phyloP scores from a whole-genome alignment of 2,113 vertebrate species.

The Crocuta crocuta region DNA sequence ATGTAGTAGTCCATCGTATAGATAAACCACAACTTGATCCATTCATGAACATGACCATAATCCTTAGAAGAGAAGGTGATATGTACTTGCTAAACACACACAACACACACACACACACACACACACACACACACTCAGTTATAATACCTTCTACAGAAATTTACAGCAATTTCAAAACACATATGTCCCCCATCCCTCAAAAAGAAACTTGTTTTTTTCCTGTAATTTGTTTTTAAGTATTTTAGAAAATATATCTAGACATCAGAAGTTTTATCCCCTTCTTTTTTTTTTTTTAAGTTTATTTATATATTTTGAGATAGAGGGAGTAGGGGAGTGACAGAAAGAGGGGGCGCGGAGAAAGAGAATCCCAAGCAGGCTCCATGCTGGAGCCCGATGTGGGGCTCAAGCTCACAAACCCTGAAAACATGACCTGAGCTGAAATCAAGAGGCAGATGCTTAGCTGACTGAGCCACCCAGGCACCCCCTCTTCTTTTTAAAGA shows the following conservation, averaged over 20 bases:
- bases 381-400: too few relatives aligned
- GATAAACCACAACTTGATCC: too few relatives aligned
- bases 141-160: not conserved
- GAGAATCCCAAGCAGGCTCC: too few relatives aligned
- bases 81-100: not conserved
- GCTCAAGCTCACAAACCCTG: too few relatives aligned
- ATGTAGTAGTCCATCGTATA: too few relatives aligned
- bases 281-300: not conserved
- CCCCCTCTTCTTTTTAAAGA: not conserved
- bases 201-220: not conserved
- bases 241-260: not conserved
- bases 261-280: not conserved
- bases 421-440: too few relatives aligned
- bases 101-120: rapidly evolving
- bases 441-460: too few relatives aligned
- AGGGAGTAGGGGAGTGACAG: too few relatives aligned
- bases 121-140: not conserved
- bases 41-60: not conserved
- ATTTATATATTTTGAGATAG: too few relatives aligned
- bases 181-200: not conserved
- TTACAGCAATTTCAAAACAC: not conserved
- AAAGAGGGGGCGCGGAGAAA: too few relatives aligned
- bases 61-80: not conserved
- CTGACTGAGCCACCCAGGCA: too few relatives aligned
- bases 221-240: not conserved